phyloP scores from a whole-genome alignment of 1,140 invertebrate species.

The Oryctes rhinoceros region DNA sequence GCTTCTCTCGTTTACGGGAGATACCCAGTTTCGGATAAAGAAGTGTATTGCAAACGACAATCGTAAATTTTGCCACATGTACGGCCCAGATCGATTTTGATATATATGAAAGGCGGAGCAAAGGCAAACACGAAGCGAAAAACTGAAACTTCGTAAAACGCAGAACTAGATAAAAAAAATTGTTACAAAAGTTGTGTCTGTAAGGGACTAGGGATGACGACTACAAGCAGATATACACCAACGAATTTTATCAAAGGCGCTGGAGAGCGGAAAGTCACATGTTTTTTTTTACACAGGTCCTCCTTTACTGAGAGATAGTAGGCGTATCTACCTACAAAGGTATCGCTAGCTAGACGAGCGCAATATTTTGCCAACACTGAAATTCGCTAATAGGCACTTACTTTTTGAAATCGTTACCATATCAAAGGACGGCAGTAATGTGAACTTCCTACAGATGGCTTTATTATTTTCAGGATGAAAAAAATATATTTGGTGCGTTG shows the following conservation, averaged over 20 bases:
- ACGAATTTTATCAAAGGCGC: not conserved
- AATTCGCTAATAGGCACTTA: no score
- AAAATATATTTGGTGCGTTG: no score
- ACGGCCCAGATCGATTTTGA: conserved; percentile 7
- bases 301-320: no score
- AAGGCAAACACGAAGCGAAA: not conserved
- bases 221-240: not conserved
- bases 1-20: not conserved
- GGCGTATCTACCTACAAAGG: no score
- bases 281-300: no score
- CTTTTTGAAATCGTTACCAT: no score
- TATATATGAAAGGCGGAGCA: not conserved
- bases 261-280: not conserved
- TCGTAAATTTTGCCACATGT: conserved; percentile 9
- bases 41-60: conserved; percentile 22
- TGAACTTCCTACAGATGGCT: no score
- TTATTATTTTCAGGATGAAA: no score
- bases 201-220: not conserved
- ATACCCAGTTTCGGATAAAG: not conserved
- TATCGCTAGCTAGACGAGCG: no score
- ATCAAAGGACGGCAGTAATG: no score
- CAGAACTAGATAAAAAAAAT: conserved; percentile 14
- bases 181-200: not conserved
- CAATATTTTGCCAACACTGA: no score
- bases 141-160: conserved; percentile 14